These are phyloP conservation scores for Pelochelys cantorii DNA, from an alignment of 2,797 vertebrate species.

Conservation along the genomic window DNA sequence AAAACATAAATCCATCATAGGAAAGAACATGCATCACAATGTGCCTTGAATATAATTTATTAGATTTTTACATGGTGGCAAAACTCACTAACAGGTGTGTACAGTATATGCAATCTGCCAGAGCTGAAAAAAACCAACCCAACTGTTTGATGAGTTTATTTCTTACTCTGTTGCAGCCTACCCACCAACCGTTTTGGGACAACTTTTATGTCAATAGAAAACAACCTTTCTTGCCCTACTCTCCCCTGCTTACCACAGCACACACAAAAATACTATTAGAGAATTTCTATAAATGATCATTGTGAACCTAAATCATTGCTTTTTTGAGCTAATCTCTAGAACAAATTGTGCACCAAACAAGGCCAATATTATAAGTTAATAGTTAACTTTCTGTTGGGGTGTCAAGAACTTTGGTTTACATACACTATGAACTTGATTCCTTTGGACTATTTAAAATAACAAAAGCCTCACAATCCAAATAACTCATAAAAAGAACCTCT, in stretches of 20 bases:
- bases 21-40: constrained; percentile 62
- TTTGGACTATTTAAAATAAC: neutral
- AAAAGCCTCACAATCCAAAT: neutral
- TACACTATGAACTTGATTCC: neutral
- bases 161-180: constrained; percentile 67
- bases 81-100: constrained; percentile 53
- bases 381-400: neutral
- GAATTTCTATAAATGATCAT: constrained; percentile 18
- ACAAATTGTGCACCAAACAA: neutral
- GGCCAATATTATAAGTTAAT: neutral
- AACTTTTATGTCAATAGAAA: constrained; percentile 67
- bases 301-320: constrained; percentile 18
- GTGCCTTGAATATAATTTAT: constrained; percentile 50
- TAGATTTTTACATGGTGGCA: constrained; percentile 61
- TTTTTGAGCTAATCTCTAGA: constrained; percentile 10
- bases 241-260: neutral
- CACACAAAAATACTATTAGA: constrained; percentile 50
- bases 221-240: constrained; percentile 44
- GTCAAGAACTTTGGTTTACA: neutral
- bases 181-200: constrained; percentile 62
- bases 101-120: constrained; percentile 36
- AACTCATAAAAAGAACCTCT: neutral
- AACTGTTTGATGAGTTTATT: constrained; percentile 64
- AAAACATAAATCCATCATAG: constrained; percentile 44
- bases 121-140: constrained; percentile 49